phyloP scores from a whole-genome alignment of 2,888 invertebrate species.

The Bimastos eiseni region DNA sequence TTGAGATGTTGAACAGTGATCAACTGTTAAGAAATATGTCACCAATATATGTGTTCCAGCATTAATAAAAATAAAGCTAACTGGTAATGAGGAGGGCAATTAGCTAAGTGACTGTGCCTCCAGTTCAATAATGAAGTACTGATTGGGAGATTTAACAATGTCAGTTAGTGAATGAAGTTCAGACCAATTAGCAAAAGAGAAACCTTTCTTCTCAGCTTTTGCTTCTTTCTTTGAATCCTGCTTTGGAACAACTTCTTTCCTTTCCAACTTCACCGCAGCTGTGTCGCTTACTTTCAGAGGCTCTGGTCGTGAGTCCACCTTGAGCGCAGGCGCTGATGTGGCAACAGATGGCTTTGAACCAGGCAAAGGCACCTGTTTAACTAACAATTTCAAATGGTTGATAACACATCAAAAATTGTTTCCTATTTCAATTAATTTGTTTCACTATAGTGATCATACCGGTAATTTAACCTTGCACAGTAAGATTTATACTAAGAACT shows the following conservation, averaged over 20 bases:
- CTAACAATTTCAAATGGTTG: constrained; percentile 31
- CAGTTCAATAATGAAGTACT: no score
- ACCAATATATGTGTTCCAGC: no score
- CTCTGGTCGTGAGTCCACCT: not conserved
- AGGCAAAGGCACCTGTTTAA: constrained; percentile 41
- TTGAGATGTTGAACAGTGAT: no score
- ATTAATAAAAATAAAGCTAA: no score
- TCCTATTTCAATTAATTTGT: not conserved
- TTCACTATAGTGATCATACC: not conserved
- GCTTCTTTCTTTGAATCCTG: not conserved
- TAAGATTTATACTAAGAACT: not conserved
- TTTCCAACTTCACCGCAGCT: not conserved
- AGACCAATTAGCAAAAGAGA: no score
- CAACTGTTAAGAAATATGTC: no score
- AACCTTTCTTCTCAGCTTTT: constrained; percentile 13
- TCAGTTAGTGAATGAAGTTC: no score
- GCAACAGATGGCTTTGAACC: constrained; percentile 18
- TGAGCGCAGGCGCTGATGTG: constrained; percentile 16
- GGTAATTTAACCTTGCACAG: not conserved
- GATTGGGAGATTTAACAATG: no score
- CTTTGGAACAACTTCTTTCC: constrained; percentile 30
- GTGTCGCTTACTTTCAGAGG: not conserved
- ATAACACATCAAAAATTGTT: constrained; percentile 20
- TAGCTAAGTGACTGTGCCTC: no score
- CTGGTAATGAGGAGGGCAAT: no score